These are phyloP conservation scores for Notodonta dromedarius DNA, from an alignment of 2,888 invertebrate genomes.

Conservation along the genomic window DNA sequence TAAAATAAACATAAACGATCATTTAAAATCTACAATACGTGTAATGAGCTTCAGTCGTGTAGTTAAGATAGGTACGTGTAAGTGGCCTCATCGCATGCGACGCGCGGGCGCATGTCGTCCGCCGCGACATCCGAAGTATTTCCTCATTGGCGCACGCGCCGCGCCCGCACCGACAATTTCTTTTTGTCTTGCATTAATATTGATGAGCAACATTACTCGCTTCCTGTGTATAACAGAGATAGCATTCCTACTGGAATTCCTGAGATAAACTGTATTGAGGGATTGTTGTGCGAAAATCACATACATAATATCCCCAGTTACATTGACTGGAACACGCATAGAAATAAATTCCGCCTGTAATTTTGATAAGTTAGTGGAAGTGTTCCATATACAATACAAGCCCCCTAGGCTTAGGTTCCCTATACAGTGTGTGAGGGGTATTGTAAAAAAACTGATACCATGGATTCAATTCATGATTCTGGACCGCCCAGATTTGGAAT, in stretches of 20 bases:
- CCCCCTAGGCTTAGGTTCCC: too few relatives aligned
- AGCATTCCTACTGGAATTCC: constrained; percentile 1
- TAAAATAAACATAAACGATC: too few relatives aligned
- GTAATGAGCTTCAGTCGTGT: neutral
- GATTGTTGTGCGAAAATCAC: too few relatives aligned
- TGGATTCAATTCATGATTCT: too few relatives aligned
- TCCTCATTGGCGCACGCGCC: constrained; percentile 66
- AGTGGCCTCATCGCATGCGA: neutral
- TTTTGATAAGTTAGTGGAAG: too few relatives aligned
- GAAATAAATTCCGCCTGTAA: too few relatives aligned
- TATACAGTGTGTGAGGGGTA: too few relatives aligned
- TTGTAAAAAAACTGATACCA: too few relatives aligned
- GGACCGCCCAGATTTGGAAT: too few relatives aligned
- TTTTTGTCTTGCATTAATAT: constrained; percentile 55
- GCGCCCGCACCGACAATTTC: constrained; percentile 35
- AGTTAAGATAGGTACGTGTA: neutral
- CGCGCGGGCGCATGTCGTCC: constrained; percentile 39
- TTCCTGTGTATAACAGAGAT: constrained; percentile 33
- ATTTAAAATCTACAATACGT: neutral
- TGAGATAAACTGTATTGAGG: neutral
- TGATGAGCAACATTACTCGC: constrained; percentile 40
- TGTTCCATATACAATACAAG: too few relatives aligned
- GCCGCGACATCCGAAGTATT: constrained; percentile 60
- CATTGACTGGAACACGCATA: too few relatives aligned
- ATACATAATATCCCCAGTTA: too few relatives aligned